phyloP scores from a whole-genome alignment of 2,888 invertebrate species.

The Melieria picta region DNA sequence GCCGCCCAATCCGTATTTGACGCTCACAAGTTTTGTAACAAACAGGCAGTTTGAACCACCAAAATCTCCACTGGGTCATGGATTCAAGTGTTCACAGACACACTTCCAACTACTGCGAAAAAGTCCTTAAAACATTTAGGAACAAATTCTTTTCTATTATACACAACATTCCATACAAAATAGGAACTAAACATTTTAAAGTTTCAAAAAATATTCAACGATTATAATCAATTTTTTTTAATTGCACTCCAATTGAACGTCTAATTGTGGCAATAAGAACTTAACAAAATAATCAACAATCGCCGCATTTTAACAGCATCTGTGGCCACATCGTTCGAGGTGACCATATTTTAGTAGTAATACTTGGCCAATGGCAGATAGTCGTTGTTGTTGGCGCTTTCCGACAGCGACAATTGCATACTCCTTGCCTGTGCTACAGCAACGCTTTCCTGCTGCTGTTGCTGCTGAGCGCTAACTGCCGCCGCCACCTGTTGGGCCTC shows the following conservation, averaged over 20 bases:
- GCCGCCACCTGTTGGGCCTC: neutral
- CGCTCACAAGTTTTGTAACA: too few species aligned
- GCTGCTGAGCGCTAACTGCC: slow-evolving; percentile 9
- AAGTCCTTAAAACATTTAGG: neutral
- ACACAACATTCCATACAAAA: neutral
- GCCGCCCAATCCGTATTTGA: too few species aligned
- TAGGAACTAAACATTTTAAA: neutral
- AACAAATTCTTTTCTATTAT: neutral
- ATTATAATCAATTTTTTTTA: neutral
- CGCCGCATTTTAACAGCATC: neutral
- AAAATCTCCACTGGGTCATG: neutral
- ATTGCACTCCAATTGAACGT: neutral
- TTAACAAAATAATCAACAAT: neutral
- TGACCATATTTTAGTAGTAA: neutral
- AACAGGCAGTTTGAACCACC: too few species aligned
- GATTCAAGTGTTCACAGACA: neutral
- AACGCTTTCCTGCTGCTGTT: neutral
- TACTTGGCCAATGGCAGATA: slow-evolving; percentile 33
- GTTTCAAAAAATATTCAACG: too few species aligned
- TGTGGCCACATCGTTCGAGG: neutral
- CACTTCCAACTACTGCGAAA: neutral
- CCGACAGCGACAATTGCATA: slow-evolving; percentile 3
- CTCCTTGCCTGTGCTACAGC: neutral
- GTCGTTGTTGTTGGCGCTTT: slow-evolving; percentile 16
- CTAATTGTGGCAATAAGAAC: neutral